Conservation (phyloP, 2,888 invertebrate species). For the Cheiracanthium punctorium region DNA sequence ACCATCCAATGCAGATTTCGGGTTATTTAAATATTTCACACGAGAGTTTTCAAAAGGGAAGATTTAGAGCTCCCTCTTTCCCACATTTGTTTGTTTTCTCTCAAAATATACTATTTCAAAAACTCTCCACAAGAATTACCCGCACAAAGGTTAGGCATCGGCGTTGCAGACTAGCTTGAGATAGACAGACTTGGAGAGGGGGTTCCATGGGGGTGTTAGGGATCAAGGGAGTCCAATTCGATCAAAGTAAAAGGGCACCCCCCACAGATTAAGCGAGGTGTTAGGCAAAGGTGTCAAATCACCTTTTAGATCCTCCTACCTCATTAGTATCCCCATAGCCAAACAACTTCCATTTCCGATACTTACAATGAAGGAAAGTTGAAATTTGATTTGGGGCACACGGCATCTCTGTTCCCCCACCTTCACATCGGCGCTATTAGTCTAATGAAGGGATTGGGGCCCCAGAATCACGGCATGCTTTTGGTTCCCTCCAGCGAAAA, state of each 20-base stretch:
- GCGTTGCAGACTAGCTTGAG: not conserved
- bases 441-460: constrained; percentile 48
- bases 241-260: constrained; percentile 56
- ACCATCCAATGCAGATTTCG: too few relatives aligned
- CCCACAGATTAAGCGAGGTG: constrained; percentile 55
- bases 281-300: constrained; percentile 52
- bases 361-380: constrained; percentile 38
- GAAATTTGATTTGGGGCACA: constrained; percentile 64
- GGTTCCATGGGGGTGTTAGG: not conserved
- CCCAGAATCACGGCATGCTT: constrained; percentile 6
- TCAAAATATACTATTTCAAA: constrained; percentile 1
- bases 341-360: constrained; percentile 54
- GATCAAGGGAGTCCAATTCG: constrained; percentile 39
- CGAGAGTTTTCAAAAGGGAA: too few relatives aligned
- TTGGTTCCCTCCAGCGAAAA: not conserved
- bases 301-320: constrained; percentile 52
- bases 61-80: not conserved
- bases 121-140: not conserved
- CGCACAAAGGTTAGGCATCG: not conserved
- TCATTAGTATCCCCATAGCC: constrained; percentile 60
- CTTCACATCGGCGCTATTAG: constrained; percentile 38
- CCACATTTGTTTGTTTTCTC: constrained; percentile 2
- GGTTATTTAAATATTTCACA: too few relatives aligned
- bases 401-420: not conserved
- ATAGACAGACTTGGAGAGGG: not conserved